Conservation (phyloP, 2,113 vertebrate genomes). For the Gambusia affinis region DNA sequence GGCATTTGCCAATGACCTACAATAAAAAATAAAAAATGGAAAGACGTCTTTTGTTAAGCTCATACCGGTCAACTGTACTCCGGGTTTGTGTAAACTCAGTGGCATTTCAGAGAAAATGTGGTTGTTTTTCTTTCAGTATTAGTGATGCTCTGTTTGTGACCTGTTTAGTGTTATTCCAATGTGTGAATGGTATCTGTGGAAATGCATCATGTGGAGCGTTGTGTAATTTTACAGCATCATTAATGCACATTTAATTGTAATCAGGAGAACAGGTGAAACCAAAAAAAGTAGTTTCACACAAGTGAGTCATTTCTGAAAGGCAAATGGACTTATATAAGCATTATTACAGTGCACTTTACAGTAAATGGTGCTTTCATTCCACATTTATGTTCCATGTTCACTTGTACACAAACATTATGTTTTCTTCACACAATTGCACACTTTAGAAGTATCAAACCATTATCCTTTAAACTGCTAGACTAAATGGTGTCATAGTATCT, state of each 20-base stretch:
- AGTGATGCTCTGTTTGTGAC: slow-evolving; percentile 47
- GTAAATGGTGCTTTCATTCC: neutral
- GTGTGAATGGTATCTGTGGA: slow-evolving; percentile 22
- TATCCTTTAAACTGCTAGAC: too few relatives aligned
- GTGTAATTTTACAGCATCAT: slow-evolving; percentile 18
- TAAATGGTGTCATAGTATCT: too few relatives aligned
- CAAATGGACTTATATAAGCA: neutral
- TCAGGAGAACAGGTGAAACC: slow-evolving; percentile 9
- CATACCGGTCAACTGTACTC: slow-evolving; percentile 10
- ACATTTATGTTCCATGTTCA: neutral
- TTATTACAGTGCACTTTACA: neutral
- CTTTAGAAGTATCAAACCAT: neutral
- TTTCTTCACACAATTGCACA: neutral
- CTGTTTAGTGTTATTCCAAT: neutral
- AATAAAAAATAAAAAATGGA: neutral
- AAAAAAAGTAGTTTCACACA: slow-evolving; percentile 21
- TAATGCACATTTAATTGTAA: slow-evolving; percentile 8
- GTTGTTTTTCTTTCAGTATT: slow-evolving; percentile 38
- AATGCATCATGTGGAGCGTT: slow-evolving; percentile 22
- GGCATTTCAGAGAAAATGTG: slow-evolving; percentile 39
- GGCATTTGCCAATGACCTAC: neutral
- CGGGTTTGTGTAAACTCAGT: slow-evolving; percentile 41
- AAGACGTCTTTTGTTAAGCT: neutral
- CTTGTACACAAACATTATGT: neutral
- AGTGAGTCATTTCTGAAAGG: slow-evolving; percentile 32